Conservation (phyloP, 2,113 vertebrate species). For the Anas platyrhynchos region DNA sequence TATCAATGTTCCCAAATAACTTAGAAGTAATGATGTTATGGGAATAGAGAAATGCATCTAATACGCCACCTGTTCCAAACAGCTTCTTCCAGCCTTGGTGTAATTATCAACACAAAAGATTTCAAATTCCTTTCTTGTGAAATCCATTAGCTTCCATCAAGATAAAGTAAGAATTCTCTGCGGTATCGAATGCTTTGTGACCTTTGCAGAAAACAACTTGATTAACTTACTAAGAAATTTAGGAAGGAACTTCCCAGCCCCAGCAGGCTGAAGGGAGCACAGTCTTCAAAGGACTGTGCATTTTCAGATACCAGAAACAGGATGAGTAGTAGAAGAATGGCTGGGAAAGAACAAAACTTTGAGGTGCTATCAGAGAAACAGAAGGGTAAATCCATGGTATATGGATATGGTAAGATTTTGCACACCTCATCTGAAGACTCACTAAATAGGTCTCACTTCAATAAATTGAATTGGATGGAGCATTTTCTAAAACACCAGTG, state of each 20-base stretch:
- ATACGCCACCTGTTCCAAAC: background rate
- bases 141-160: background rate
- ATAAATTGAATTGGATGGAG: background rate
- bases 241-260: background rate
- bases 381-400: background rate
- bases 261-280: background rate
- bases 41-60: background rate
- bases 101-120: background rate
- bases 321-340: rapidly evolving
- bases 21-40: background rate
- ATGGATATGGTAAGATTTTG: background rate
- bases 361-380: background rate
- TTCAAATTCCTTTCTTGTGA: background rate
- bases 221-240: background rate
- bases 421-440: background rate
- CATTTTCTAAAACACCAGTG: background rate
- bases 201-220: background rate
- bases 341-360: background rate
- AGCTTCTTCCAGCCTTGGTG: background rate
- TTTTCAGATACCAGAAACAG: background rate
- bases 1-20: background rate
- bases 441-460: background rate
- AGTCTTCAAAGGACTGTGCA: background rate
- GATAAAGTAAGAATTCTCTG: background rate
- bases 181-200: background rate